These are phyloP conservation scores for Tursiops truncatus DNA, from an alignment of 2,113 vertebrate genomes.

Conservation along the genomic window DNA sequence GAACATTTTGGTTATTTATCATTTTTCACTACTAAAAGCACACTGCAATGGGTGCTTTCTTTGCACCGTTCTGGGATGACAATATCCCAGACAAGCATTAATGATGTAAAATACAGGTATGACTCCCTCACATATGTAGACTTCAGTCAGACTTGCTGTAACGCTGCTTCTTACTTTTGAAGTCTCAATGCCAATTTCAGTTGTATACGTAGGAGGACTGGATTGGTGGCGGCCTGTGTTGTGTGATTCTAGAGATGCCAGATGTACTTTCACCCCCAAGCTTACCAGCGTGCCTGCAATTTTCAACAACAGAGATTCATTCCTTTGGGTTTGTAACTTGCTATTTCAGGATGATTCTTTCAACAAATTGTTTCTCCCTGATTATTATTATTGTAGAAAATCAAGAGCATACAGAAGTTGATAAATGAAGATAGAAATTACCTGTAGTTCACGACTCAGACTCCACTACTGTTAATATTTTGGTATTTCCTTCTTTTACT, in stretches of 20 bases:
- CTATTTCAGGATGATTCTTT: conserved; percentile 44
- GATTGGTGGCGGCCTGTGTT: conserved; percentile 21
- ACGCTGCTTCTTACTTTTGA: conserved; percentile 35
- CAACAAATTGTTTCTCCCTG: conserved; percentile 30
- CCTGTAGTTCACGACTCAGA: not conserved
- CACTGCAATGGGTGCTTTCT: not conserved
- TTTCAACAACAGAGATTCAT: conserved; percentile 51
- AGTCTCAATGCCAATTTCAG: conserved; percentile 48
- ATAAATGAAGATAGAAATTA: conserved; percentile 48
- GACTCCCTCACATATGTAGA: conserved; percentile 25
- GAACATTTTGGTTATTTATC: not conserved
- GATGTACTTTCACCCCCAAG: not conserved
- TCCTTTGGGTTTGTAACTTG: conserved; percentile 22
- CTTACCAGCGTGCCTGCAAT: not conserved
- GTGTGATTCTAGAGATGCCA: conserved; percentile 41
- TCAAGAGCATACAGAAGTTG: conserved; percentile 29
- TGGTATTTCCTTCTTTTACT: not conserved
- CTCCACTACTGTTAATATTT: not conserved
- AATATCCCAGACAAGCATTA: not conserved
- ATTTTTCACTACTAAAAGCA: not conserved
- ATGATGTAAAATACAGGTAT: conserved; percentile 32
- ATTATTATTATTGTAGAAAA: conserved; percentile 38
- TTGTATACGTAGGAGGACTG: conserved; percentile 32
- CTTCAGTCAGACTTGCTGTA: conserved; percentile 29
- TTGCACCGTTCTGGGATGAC: not conserved